phyloP scores from a whole-genome alignment of 1,140 invertebrate species.

The Drosophila busckii region DNA sequence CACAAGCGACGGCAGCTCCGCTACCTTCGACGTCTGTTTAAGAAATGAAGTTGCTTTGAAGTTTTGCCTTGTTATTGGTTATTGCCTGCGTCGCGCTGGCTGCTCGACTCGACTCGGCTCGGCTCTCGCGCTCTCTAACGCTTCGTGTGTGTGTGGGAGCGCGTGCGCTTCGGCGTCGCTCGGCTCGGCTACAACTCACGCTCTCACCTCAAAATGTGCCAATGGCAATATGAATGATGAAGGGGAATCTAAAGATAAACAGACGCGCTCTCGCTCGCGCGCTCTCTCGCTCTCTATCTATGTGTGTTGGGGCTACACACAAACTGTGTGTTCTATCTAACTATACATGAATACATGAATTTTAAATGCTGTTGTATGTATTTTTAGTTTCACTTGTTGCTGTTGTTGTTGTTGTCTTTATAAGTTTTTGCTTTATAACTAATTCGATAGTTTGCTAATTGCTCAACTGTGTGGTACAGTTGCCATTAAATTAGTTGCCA shows the following conservation, averaged over 20 bases:
- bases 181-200: conserved; percentile 10
- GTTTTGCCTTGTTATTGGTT: conserved; percentile 61
- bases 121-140: neutral
- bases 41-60: conserved; percentile 70
- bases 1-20: conserved; percentile 48
- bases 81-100: conserved; percentile 38
- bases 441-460: conserved; percentile 12
- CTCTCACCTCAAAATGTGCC: conserved; percentile 19
- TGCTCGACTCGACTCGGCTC: neutral
- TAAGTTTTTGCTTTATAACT: conserved; percentile 1
- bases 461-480: conserved; percentile 12
- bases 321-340: too few relatives aligned
- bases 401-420: neutral
- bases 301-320: too few relatives aligned
- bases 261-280: neutral
- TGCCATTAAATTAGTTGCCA: conserved; percentile 5
- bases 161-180: conserved; percentile 9
- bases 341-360: too few relatives aligned
- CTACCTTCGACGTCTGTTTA: conserved; percentile 69
- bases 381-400: conserved; percentile 33
- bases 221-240: conserved; percentile 35
- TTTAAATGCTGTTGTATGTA: too few relatives aligned
- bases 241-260: conserved; percentile 19
- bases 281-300: neutral
- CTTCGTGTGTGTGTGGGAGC: conserved; percentile 5